These are phyloP conservation scores for Himalopsyche kuldschensis DNA, from an alignment of 2,888 invertebrate genomes.

Conservation along the genomic window DNA sequence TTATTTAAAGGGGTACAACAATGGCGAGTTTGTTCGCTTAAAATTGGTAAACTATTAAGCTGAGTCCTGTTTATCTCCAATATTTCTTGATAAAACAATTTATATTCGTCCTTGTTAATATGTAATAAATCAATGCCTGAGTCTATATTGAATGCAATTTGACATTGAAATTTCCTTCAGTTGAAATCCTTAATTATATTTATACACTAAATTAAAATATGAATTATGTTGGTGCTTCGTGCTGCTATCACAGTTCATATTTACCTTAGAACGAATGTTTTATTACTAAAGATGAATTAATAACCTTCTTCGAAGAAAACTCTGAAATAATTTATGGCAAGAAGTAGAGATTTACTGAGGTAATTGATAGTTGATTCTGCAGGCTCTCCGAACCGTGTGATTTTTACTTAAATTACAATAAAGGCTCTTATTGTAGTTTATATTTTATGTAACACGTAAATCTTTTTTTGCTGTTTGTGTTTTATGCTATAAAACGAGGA, in stretches of 20 bases:
- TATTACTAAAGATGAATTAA: background rate
- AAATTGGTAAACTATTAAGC: no score
- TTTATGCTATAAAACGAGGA: background rate
- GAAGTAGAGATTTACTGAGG: background rate
- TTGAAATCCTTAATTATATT: no score
- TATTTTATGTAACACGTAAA: background rate
- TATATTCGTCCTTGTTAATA: no score
- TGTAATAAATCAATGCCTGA: no score
- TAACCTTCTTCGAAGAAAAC: background rate
- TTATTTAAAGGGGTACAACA: no score
- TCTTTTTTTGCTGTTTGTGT: background rate
- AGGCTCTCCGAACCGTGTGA: background rate
- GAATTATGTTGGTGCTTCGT: no score
- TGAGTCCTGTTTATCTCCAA: no score
- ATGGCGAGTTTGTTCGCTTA: no score
- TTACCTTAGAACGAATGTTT: background rate
- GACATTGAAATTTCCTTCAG: no score
- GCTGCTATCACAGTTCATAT: background rate
- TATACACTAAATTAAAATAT: no score
- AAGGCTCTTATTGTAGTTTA: background rate
- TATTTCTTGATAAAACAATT: no score
- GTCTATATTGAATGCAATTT: no score
- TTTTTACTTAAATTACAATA: background rate
- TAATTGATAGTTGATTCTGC: background rate
- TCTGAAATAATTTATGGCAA: background rate